Base-by-base conservation (phyloP, 1,140 invertebrate genomes). In the Drosophila navojoa region DNA sequence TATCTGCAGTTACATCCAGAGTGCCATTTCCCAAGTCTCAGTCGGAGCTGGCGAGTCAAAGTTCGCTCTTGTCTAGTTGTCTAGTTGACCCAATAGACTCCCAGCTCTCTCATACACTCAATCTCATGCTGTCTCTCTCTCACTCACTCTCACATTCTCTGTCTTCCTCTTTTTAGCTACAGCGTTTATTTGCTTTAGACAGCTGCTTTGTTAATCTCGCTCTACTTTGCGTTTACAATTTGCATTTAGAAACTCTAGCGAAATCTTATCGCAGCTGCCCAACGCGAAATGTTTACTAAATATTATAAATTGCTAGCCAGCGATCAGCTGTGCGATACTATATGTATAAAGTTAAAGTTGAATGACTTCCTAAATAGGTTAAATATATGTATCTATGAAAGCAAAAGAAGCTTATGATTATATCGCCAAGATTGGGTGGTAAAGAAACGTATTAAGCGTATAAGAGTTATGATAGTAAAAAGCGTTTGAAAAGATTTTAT, bases 1-100 rank as follows among this genome's bases (percentile, higher is more conserved):
- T 87, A 87, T 89, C 84, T 45, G n/a, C 54, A 49, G 50, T 61
- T 16, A 45, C 57, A 73, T 61, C 63, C 59, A 78, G 79, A 72
- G 73, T 71, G 62, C 84, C 64, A 71, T 57, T 59, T 47, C 71
- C 67, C 47, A 68, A 54, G 50, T 54, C 57, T 55, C 58, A 61
- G 77, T 53, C 49, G 32, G 6, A 25, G 42, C 35, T 27, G 15
- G 42, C 13, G 52, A 64, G 68, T 54, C 72, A 71, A 60, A 74
- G 76, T 76, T 76, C 64, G 66, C 44, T 32, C 35, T 38, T 38
- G 35, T 54, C 45, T 32, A 27, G 42, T 75, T 64, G 67, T 59
- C 67, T 71, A 86, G 52, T 76, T 86, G 78, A 85, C 81, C 81
- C 47, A 42, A 44, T 44, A 15, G 6, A 13, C 42, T 9, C 4